A percentile compares a stretch with the other conserved stretches of the same genome.
These are phyloP conservation scores for Theristicus caerulescens DNA, from an alignment of 2,113 vertebrate species.

Conservation along the genomic window DNA sequence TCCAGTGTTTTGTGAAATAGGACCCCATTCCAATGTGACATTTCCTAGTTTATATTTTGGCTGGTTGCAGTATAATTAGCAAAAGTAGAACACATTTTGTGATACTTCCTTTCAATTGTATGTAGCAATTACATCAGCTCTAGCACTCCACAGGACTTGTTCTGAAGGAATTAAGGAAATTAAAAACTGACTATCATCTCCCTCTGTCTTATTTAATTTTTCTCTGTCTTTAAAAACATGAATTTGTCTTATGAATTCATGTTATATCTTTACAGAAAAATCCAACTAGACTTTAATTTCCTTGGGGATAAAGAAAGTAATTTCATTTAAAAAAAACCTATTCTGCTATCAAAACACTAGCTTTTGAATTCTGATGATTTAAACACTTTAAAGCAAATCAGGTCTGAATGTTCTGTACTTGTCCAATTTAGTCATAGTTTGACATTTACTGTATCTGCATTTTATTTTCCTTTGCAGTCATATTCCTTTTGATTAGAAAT, in stretches of 20 bases:
- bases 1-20: neutral
- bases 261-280: neutral
- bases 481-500: slow-evolving; percentile 17
- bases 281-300: neutral
- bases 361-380: neutral
- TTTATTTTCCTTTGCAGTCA: slow-evolving; percentile 7
- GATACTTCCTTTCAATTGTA: neutral
- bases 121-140: neutral
- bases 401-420: neutral
- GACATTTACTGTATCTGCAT: slow-evolving; percentile 6
- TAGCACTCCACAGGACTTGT: neutral
- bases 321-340: neutral
- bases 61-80: neutral
- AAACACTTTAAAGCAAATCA: slow-evolving; percentile 4
- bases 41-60: neutral
- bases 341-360: neutral
- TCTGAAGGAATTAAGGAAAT: neutral
- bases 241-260: neutral
- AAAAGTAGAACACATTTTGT: neutral
- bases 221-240: neutral
- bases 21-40: neutral
- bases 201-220: neutral
- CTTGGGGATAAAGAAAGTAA: neutral
- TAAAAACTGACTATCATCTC: neutral
- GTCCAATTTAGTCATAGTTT: neutral